These are phyloP conservation scores for Tetranychus urticae DNA, from an alignment of 1,140 invertebrate species.

Conservation along the genomic window DNA sequence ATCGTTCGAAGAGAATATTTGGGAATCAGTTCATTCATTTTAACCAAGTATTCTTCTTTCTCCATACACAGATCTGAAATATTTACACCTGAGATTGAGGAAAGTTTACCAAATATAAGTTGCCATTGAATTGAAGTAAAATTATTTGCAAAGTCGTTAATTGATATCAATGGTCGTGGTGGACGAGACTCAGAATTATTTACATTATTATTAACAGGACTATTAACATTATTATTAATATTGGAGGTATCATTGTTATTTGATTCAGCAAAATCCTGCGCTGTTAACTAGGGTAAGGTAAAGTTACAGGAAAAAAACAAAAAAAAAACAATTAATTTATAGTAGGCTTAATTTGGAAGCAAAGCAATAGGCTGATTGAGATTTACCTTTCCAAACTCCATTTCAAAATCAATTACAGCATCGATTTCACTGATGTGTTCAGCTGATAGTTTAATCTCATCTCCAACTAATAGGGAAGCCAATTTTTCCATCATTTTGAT, in stretches of 20 bases:
- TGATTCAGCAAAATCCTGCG: too few relatives aligned
- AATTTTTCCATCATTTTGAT: not conserved
- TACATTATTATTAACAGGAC: too few relatives aligned
- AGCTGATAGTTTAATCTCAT: not conserved
- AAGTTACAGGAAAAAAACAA: too few relatives aligned
- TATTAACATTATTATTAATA: too few relatives aligned
- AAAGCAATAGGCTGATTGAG: too few relatives aligned
- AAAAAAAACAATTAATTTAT: too few relatives aligned
- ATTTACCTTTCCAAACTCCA: slow-evolving; percentile 2
- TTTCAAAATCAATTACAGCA: slow-evolving; percentile 1
- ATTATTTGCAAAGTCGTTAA: not conserved
- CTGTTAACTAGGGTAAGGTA: too few relatives aligned
- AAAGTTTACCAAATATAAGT: not conserved
- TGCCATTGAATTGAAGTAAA: slow-evolving; percentile 1
- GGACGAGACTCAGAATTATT: not conserved
- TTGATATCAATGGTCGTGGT: too few relatives aligned
- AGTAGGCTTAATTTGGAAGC: too few relatives aligned
- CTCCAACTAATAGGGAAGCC: not conserved
- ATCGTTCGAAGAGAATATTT: slow-evolving; percentile 18
- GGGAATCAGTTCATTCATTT: slow-evolving; percentile 6
- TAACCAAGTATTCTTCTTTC: slow-evolving; percentile 1
- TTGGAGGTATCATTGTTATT: too few relatives aligned
- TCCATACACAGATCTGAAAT: slow-evolving; percentile 1
- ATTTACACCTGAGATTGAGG: not conserved
- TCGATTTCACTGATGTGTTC: not conserved